Conservation (phyloP, 2,888 invertebrate species). For the Augochlorella aurata region DNA sequence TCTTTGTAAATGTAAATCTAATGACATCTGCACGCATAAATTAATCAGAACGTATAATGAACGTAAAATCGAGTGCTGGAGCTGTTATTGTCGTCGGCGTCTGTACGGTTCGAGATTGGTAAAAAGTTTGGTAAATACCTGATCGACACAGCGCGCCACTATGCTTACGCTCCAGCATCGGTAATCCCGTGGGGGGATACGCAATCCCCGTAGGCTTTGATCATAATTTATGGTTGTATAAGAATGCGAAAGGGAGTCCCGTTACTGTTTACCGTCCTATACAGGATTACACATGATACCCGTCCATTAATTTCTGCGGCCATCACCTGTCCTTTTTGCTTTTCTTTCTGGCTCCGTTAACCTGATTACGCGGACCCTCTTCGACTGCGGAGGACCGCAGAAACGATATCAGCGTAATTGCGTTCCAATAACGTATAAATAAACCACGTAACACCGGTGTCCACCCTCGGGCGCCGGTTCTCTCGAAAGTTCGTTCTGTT, state of each 20-base stretch:
- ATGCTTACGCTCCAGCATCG: conserved; percentile 52
- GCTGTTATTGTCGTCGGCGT: neutral
- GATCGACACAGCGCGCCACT: conserved; percentile 29
- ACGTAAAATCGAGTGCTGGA: neutral
- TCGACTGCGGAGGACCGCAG: neutral
- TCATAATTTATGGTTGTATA: conserved; percentile 80
- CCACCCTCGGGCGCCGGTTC: neutral
- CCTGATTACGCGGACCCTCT: neutral
- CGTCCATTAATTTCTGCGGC: conserved; percentile 73
- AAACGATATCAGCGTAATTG: neutral
- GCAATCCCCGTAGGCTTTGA: conserved; percentile 73
- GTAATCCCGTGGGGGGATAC: conserved; percentile 69
- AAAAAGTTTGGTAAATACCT: conserved; percentile 60
- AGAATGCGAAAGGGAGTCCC: conserved; percentile 78
- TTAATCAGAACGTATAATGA: no score
- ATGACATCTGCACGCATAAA: no score
- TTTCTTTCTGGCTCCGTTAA: conserved; percentile 19
- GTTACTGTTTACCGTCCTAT: conserved; percentile 75
- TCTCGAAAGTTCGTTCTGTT: neutral
- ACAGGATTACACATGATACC: conserved; percentile 73
- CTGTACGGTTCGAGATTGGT: neutral
- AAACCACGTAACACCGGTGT: neutral
- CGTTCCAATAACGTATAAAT: conserved; percentile 5
- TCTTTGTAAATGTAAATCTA: no score
- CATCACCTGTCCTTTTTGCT: conserved; percentile 52